A percentile compares a stretch with the other conserved stretches of the same genome.
Conservation (phyloP, 2,797 vertebrate genomes). For the Calcarius lapponicus region DNA sequence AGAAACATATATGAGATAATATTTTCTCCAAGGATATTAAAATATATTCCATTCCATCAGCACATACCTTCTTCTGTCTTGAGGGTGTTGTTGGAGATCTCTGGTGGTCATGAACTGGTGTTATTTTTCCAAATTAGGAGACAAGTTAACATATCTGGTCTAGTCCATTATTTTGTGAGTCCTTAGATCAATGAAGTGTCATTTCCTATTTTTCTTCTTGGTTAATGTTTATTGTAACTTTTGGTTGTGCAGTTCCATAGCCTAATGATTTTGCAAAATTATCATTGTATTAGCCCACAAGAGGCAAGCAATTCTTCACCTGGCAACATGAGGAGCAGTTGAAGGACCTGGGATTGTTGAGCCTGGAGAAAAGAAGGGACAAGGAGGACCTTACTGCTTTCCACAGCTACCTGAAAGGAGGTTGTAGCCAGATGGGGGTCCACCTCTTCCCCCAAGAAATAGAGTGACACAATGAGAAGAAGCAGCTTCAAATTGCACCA, state of each 20-base stretch:
- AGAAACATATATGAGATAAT: not conserved
- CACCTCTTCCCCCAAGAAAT: not conserved
- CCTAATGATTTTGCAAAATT: not conserved
- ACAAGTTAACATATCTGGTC: too few relatives aligned
- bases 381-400: not conserved
- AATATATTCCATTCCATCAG: too few relatives aligned
- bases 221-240: not conserved
- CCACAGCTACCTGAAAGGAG: not conserved
- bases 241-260: not conserved
- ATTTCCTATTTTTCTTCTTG: not conserved
- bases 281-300: not conserved
- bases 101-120: not conserved
- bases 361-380: not conserved
- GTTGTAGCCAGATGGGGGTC: not conserved
- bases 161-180: not conserved
- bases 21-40: not conserved
- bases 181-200: not conserved
- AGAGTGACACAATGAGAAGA: not conserved
- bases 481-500: not conserved
- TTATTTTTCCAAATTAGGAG: not conserved
- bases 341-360: not conserved
- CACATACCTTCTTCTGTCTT: not conserved
- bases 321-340: not conserved
- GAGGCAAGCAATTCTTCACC: not conserved
- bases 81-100: not conserved